Base-by-base conservation (phyloP, 2,797 vertebrate genomes). In the Eutrigla gurnardus region DNA sequence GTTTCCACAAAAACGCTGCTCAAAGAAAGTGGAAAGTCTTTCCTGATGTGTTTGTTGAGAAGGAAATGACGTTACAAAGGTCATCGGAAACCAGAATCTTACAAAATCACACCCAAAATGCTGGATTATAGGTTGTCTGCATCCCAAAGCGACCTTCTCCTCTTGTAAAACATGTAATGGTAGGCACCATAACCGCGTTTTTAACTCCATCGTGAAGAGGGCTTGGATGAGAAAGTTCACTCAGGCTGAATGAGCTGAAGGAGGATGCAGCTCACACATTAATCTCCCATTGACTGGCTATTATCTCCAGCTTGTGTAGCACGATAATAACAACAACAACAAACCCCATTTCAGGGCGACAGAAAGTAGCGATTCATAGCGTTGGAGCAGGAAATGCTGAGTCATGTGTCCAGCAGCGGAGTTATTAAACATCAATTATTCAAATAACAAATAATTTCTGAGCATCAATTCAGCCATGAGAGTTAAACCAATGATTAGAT, bases 401-500 rank as follows among this genome's bases (percentile, higher is more conserved):
- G 81, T 88, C 65, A 65, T 82, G 63, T 61, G 63, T 81, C 70
- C 25, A 39, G 32, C 73, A 61, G 61, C n/a, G 3, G 47, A 65
- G 58, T 86, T 80, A 84, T 83, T 83, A 70, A 60, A 70, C 50
- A 72, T 75, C 13, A 81, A 80, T 86, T 75, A 86, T 81, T 80
- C 83, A 33, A 75, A 39, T 63, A 60, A 84, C 75, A 83, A 87
- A 81, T 25, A 25, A 25, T 25, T 25, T 25, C 25, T 25, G 25
- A 25, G 25, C 25, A 25, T 86, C 75, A 71, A 78, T 81, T 80
- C 75, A 80, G 70, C 67, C 74, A 53, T 50, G 35, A 59, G 58
- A 84, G 78, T 75, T 68, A 88, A 77, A 85, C 76, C 71, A 70
- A 84, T 89, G 80, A 91, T 92, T 91, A 91, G 77, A 83, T 50